Conservation (phyloP, 2,797 vertebrate genomes). For the Iguana delicatissima region DNA sequence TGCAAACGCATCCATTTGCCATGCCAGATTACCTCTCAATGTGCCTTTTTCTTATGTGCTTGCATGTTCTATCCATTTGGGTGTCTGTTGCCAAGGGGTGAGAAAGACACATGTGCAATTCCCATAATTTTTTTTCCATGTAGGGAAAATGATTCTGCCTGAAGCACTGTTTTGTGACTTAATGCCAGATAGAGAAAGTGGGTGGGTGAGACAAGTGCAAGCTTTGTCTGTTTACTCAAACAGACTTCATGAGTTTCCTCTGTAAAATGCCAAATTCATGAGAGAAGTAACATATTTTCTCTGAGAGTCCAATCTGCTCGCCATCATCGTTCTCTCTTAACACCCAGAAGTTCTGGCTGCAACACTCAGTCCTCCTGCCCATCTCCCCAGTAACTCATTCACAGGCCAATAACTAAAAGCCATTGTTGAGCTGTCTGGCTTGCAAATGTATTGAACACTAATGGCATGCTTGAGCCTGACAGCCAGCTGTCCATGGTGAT, state of each 20-base stretch:
- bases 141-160: not conserved
- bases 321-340: slow-evolving; percentile 36
- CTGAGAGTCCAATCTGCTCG: slow-evolving; percentile 40
- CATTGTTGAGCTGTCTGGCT: slow-evolving; percentile 77
- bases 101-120: not conserved
- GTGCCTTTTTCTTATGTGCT: not conserved
- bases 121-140: not conserved
- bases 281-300: not conserved
- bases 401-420: slow-evolving; percentile 68
- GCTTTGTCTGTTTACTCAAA: slow-evolving; percentile 31
- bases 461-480: slow-evolving; percentile 61
- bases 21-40: no score
- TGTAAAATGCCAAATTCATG: slow-evolving; percentile 32
- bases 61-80: not conserved
- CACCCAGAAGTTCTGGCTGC: slow-evolving; percentile 48
- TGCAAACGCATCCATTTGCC: no score
- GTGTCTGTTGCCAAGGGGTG: not conserved
- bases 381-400: slow-evolving; percentile 60
- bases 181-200: not conserved
- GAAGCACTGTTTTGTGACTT: not conserved
- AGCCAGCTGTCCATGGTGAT: slow-evolving; percentile 68
- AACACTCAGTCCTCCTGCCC: slow-evolving; percentile 38
- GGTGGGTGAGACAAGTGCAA: not conserved
- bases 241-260: slow-evolving; percentile 13
- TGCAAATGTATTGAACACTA: slow-evolving; percentile 71